phyloP scores from a whole-genome alignment of 2,888 invertebrate species.

The Emmelina monodactyla region DNA sequence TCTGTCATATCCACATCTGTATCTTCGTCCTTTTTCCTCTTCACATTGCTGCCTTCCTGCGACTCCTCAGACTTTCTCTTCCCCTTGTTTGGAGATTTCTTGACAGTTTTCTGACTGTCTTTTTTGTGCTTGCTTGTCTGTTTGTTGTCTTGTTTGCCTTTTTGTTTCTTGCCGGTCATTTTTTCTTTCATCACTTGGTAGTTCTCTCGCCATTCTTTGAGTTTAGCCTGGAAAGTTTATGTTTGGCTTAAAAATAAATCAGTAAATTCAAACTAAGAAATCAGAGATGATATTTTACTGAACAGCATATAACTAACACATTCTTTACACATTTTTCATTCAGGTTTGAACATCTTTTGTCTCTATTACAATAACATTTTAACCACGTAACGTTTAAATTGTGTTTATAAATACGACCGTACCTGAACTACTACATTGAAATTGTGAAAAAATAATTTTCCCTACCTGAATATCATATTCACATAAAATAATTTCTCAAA shows the following conservation, averaged over 20 bases:
- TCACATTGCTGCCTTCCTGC: conserved; percentile 26
- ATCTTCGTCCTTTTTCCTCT: conserved; percentile 37
- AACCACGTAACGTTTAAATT: too few species aligned
- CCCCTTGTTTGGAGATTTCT: conserved; percentile 27
- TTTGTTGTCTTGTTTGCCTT: conserved; percentile 25
- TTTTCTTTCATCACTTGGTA: conserved; percentile 53
- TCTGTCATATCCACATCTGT: conserved; percentile 27
- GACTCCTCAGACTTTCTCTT: conserved; percentile 33
- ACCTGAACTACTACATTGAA: too few species aligned
- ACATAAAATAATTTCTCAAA: too few species aligned
- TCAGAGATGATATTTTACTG: too few species aligned
- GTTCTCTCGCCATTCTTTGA: conserved; percentile 46
- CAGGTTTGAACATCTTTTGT: too few species aligned
- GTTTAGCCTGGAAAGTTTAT: conserved; percentile 28
- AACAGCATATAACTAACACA: too few species aligned
- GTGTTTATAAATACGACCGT: too few species aligned
- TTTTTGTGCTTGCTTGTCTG: conserved; percentile 29
- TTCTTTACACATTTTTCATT: too few species aligned
- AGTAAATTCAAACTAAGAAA: too few species aligned
- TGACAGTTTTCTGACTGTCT: conserved; percentile 24
- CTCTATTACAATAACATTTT: too few species aligned
- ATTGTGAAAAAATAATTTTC: too few species aligned
- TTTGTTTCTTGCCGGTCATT: conserved; percentile 41
- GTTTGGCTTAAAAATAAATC: conserved; percentile 3
- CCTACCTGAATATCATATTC: too few species aligned